Percentiles rank a stretch among this genome's conserved stretches.
Conservation (phyloP, 1,140 invertebrate genomes). For the Drosophila guanche region DNA sequence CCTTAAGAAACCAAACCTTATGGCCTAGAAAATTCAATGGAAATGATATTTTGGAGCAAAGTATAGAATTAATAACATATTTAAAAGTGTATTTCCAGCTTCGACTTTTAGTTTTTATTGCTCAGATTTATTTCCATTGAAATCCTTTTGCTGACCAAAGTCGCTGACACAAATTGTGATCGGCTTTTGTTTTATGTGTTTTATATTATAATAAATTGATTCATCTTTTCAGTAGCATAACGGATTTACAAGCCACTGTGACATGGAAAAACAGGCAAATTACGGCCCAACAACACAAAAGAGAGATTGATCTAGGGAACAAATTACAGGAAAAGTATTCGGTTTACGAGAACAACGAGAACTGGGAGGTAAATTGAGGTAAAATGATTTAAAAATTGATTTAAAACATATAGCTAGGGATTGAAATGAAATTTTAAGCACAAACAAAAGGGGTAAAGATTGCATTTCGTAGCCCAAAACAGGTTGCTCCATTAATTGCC, state of each 20-base stretch:
- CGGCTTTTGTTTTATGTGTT: conserved; percentile 42
- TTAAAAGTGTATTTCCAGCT: too few relatives aligned
- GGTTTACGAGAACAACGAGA: not conserved
- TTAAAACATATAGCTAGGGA: too few relatives aligned
- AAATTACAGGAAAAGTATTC: conserved; percentile 15
- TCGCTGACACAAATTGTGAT: conserved; percentile 38
- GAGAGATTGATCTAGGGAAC: conserved; percentile 15
- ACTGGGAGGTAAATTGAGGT: too few relatives aligned
- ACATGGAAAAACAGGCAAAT: conserved; percentile 32
- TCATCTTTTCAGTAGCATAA: conserved; percentile 14
- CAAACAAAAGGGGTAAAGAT: not conserved
- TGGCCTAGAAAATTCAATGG: not conserved
- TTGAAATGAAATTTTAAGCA: not conserved
- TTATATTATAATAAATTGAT: conserved; percentile 50
- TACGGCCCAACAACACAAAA: conserved; percentile 5
- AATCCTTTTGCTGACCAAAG: conserved; percentile 52
- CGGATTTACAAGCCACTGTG: conserved; percentile 30
- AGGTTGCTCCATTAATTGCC: conserved; percentile 7
- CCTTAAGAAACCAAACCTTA: too few relatives aligned
- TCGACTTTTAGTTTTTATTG: not conserved
- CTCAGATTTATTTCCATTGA: conserved; percentile 32
- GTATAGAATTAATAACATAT: too few relatives aligned
- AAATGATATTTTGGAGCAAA: too few relatives aligned
- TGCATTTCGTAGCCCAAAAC: not conserved
- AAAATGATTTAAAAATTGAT: not conserved